These are phyloP conservation scores for Mormyrus iriodes DNA, from an alignment of 2,113 vertebrate species.

Conservation along the genomic window DNA sequence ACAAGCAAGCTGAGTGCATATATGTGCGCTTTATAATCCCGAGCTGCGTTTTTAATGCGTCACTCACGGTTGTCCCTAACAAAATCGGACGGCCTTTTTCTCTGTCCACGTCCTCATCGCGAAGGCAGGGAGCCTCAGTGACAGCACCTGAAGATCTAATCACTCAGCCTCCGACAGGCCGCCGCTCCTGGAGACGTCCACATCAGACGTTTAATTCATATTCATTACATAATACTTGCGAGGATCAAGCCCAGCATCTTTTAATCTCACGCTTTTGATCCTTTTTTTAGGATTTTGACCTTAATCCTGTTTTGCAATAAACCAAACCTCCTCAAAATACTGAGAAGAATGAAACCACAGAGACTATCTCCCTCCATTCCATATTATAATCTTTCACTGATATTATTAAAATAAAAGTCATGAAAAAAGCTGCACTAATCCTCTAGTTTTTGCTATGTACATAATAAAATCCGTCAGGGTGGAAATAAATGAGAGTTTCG, in stretches of 20 bases:
- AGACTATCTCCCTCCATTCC: background rate
- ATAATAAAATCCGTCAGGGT: background rate
- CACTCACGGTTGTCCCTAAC: background rate
- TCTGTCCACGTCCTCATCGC: background rate
- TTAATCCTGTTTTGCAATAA: constrained; percentile 51
- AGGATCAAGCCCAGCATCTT: constrained; percentile 36
- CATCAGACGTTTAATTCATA: constrained; percentile 52
- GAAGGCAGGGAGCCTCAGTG: background rate
- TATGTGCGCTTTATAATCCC: background rate
- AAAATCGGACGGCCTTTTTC: background rate
- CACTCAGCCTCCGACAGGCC: background rate
- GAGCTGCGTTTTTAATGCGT: background rate
- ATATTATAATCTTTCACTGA: background rate
- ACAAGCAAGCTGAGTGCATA: background rate
- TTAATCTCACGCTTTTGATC: constrained; percentile 18
- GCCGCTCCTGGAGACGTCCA: background rate
- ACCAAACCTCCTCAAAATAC: constrained; percentile 39
- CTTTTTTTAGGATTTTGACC: constrained; percentile 27
- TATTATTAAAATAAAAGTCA: background rate
- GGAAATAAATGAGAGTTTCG: background rate
- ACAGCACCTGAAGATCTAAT: background rate
- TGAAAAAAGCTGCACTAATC: background rate
- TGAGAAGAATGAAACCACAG: background rate
- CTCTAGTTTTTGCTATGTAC: background rate
- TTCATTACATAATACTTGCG: constrained; percentile 47